Evolutionary conservation across 2,113 vertebrate species (phyloP).

Genomic region (Telmatochromis brachygnathus): DNA sequence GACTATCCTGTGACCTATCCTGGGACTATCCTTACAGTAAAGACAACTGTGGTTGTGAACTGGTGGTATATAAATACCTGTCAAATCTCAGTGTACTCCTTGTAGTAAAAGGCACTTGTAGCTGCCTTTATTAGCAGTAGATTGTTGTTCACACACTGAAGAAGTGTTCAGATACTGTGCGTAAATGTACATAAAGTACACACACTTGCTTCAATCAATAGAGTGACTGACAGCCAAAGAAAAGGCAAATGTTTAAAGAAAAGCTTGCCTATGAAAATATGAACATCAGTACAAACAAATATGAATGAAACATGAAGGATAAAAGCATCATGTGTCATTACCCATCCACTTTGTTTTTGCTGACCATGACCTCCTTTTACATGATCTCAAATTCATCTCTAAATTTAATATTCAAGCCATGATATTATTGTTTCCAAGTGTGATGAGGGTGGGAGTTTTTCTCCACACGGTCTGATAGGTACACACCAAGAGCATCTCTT

Average conservation of each 20-base stretch:
- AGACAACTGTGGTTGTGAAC: background rate
- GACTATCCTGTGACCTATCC: background rate
- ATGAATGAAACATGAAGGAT: background rate
- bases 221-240: background rate
- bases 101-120: background rate
- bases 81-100: background rate
- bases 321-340: background rate
- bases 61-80: background rate
- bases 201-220: background rate
- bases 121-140: background rate
- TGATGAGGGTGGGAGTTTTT: background rate
- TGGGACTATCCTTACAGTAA: background rate
- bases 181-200: background rate
- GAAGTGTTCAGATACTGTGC: background rate
- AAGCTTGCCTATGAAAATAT: background rate
- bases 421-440: background rate
- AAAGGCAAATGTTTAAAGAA: background rate
- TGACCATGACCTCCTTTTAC: background rate
- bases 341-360: background rate
- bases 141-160: background rate
- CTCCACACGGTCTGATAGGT: background rate
- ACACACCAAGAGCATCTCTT: constrained; percentile 21
- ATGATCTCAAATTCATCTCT: background rate
- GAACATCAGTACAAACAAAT: background rate
- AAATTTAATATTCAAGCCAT: background rate